These are phyloP conservation scores for Microctonus brassicae DNA, from an alignment of 2,888 invertebrate species.

Conservation along the genomic window DNA sequence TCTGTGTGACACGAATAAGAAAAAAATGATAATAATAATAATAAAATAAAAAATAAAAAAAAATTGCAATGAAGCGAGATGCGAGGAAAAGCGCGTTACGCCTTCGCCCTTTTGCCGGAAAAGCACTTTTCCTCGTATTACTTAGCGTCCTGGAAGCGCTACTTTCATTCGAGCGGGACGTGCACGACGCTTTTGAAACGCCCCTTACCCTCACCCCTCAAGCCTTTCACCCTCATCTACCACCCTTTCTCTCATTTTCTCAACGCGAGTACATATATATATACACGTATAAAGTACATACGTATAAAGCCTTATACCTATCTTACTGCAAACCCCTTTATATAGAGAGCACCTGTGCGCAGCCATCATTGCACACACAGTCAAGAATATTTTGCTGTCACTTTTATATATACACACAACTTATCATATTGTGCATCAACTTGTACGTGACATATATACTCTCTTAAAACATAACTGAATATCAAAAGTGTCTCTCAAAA, in stretches of 20 bases:
- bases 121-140: constrained; percentile 68
- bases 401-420: constrained; percentile 42
- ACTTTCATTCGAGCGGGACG: constrained; percentile 41
- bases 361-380: constrained; percentile 39
- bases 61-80: constrained; percentile 18
- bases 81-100: constrained; percentile 34
- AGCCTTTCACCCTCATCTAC: constrained; percentile 9
- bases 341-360: constrained; percentile 41
- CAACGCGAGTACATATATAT: background rate
- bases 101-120: constrained; percentile 45
- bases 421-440: constrained; percentile 38
- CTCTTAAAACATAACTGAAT: background rate
- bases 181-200: constrained; percentile 37
- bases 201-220: background rate
- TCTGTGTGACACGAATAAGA: background rate
- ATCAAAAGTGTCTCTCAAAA: background rate
- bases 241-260: background rate
- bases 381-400: constrained; percentile 45
- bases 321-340: constrained; percentile 28
- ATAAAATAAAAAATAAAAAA: background rate
- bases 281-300: too few relatives aligned
- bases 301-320: background rate
- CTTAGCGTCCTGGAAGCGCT: constrained; percentile 57
- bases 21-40: background rate
- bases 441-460: background rate